phyloP scores from a whole-genome alignment of 35 echinoderm and acorn worm species.

The Acanthaster planci region DNA sequence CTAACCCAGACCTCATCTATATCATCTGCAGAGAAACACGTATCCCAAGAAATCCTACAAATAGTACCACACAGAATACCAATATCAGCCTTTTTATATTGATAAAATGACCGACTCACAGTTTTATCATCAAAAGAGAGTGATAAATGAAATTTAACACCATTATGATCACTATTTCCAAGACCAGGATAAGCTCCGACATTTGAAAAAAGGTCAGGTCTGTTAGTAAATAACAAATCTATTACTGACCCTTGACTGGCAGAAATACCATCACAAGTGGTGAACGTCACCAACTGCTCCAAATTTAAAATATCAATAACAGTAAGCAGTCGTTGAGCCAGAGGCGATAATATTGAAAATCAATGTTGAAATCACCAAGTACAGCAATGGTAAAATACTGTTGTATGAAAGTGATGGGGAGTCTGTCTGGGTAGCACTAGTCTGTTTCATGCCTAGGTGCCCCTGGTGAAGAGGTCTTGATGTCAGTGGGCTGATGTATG shows the following conservation, averaged over 20 bases:
- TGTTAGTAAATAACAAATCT: constrained; percentile 9
- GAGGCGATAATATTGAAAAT: background rate
- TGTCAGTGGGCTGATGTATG: no score
- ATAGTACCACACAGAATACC: background rate
- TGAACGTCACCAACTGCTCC: background rate
- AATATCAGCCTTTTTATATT: background rate
- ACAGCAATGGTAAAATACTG: background rate
- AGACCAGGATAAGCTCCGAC: background rate
- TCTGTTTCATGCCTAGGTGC: no score
- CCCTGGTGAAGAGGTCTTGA: no score
- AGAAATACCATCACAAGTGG: constrained; percentile 1
- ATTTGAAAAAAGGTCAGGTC: background rate
- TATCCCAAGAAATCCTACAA: background rate
- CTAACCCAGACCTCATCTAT: background rate
- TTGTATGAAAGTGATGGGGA: no score
- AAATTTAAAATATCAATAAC: background rate
- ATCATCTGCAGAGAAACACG: background rate
- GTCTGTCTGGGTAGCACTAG: no score
- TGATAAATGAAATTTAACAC: background rate
- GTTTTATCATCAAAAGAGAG: background rate
- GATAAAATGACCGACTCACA: background rate
- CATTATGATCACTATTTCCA: constrained; percentile 12
- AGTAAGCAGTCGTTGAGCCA: background rate
- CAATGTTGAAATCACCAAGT: constrained; percentile 9
- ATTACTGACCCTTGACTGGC: background rate